These are phyloP conservation scores for Epinotia nisella DNA, from an alignment of 2,888 invertebrate genomes.

Conservation along the genomic window DNA sequence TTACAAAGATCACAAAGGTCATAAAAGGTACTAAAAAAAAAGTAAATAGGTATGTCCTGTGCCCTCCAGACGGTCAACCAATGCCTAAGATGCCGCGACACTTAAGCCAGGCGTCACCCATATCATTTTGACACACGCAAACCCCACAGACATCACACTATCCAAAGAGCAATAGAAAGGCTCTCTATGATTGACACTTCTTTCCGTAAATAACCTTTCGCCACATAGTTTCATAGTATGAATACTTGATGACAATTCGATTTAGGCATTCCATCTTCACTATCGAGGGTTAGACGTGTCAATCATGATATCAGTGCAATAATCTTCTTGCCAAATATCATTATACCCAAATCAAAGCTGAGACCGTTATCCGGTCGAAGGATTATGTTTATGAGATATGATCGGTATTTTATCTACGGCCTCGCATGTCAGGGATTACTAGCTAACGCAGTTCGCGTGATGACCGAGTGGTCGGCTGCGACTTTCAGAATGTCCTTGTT, in stretches of 20 bases:
- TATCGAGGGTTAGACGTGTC: constrained; percentile 27
- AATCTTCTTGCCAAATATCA: constrained; percentile 40
- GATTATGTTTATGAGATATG: constrained; percentile 25
- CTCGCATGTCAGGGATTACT: neutral
- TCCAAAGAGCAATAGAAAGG: constrained; percentile 9
- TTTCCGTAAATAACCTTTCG: neutral
- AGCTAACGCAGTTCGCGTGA: no score
- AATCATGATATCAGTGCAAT: constrained; percentile 41
- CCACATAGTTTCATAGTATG: constrained; percentile 9
- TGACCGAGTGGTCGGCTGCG: no score
- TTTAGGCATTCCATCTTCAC: constrained; percentile 29
- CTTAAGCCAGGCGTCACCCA: neutral
- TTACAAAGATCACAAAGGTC: no score
- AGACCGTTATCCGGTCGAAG: constrained; percentile 14
- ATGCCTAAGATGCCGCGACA: neutral
- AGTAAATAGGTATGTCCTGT: no score
- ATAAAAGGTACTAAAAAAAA: no score
- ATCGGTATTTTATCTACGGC: neutral
- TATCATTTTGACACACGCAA: neutral
- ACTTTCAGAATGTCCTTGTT: no score
- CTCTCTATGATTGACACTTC: constrained; percentile 26
- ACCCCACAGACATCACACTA: constrained; percentile 1
- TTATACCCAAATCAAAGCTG: constrained; percentile 44
- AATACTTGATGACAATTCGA: constrained; percentile 33
- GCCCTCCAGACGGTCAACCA: neutral